Conservation (phyloP, 30 jellyfish, hydroid and myxozoan species). For the Clytia hemisphaerica region DNA sequence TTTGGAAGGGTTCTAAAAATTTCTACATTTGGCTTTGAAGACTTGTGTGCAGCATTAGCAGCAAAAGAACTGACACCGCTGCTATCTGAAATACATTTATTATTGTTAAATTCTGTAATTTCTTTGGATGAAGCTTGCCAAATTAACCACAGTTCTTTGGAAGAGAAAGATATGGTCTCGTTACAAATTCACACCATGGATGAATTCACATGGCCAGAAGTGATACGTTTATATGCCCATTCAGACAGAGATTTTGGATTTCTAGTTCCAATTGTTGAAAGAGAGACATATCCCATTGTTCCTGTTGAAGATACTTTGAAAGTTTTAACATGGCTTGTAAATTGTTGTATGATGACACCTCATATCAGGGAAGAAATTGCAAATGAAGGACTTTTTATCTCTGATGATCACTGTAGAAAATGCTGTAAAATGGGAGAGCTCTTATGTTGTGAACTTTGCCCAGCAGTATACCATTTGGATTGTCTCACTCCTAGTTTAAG, state of each 20-base stretch:
- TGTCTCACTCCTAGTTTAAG: slow-evolving; percentile 84
- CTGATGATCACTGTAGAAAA: slow-evolving; percentile 91
- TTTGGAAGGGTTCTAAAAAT: slow-evolving; percentile 68
- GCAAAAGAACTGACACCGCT: slow-evolving; percentile 75
- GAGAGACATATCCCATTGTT: slow-evolving; percentile 67
- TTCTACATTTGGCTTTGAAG: slow-evolving; percentile 88
- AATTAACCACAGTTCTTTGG: slow-evolving; percentile 60
- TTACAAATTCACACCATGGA: slow-evolving; percentile 74
- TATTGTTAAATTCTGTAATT: slow-evolving; percentile 49
- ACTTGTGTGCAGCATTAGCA: slow-evolving; percentile 77
- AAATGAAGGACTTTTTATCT: slow-evolving; percentile 83
- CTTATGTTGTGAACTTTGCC: slow-evolving; percentile 92
- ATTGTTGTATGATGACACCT: slow-evolving; percentile 48
- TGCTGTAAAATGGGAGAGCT: slow-evolving; percentile 95
- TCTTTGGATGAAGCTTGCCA: slow-evolving; percentile 78
- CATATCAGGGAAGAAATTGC: slow-evolving; percentile 78
- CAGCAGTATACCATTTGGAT: slow-evolving; percentile 90
- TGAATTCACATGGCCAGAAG: slow-evolving; percentile 94
- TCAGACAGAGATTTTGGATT: slow-evolving; percentile 55
- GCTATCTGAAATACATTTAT: slow-evolving; percentile 65
- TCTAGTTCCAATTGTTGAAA: slow-evolving; percentile 56
- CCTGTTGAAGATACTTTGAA: slow-evolving; percentile 50
- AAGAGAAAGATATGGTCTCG: slow-evolving; percentile 78
- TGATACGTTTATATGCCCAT: slow-evolving; percentile 61
- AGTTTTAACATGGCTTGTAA: slow-evolving; percentile 53